phyloP scores from a whole-genome alignment of 2,888 invertebrate species.

The Tetrapedia diversipes region DNA sequence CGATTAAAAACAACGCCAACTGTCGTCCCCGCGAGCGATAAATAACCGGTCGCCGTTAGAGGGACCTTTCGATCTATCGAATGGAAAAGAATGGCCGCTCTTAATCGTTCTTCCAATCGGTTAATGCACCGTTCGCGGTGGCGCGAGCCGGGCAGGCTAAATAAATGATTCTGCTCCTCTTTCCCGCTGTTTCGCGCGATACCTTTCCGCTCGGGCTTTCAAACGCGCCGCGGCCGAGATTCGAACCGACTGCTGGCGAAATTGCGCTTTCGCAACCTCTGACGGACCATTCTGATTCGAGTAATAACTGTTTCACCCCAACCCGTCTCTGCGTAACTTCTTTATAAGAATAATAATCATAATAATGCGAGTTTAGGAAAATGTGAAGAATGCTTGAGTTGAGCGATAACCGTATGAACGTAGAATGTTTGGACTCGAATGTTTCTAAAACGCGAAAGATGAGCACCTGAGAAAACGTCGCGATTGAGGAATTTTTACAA shows the following conservation, averaged over 20 bases:
- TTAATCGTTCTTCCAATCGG: constrained; percentile 72
- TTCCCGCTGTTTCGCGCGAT: constrained; percentile 34
- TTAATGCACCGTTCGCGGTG: constrained; percentile 68
- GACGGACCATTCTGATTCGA: constrained; percentile 42
- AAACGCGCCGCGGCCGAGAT: constrained; percentile 43
- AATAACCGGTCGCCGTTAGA: constrained; percentile 66
- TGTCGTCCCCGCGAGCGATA: constrained; percentile 56
- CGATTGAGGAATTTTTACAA: no score
- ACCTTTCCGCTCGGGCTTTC: constrained; percentile 31
- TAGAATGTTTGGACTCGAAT: no score
- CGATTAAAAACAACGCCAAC: constrained; percentile 62
- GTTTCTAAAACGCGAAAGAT: no score
- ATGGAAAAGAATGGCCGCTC: constrained; percentile 67
- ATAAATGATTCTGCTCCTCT: constrained; percentile 61
- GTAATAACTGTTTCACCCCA: constrained; percentile 28
- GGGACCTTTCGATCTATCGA: constrained; percentile 65
- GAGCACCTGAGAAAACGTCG: no score
- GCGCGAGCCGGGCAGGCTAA: constrained; percentile 62
- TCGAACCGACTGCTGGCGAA: constrained; percentile 42
- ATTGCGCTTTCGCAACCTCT: constrained; percentile 39
- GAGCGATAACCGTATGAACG: no score
- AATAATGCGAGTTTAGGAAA: no score
- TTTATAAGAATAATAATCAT: no score
- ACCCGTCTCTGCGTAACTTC: no score
- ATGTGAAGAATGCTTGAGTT: no score